Conservation (phyloP, 2,888 invertebrate species). For the Pseudoips prasinana region DNA sequence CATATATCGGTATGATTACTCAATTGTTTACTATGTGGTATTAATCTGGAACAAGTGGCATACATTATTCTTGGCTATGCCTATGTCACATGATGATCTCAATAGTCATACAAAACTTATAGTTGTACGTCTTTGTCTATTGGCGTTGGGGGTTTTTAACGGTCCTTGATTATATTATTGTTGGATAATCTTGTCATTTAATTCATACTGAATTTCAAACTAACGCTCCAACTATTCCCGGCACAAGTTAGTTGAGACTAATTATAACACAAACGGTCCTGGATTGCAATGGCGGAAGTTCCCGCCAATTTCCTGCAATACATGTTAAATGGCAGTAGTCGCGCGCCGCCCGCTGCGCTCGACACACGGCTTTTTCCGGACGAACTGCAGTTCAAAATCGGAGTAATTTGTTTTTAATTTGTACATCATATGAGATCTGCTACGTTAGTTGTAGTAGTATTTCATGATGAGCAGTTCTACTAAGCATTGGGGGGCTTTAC, state of each 20-base stretch:
- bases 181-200: constrained; percentile 2
- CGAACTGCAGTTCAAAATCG: constrained; percentile 20
- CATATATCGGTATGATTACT: no score
- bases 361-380: constrained; percentile 34
- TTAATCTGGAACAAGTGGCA: no score
- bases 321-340: constrained; percentile 58
- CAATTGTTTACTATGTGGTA: no score
- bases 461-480: no score
- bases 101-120: no score
- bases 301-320: constrained; percentile 63
- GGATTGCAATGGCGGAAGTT: constrained; percentile 39
- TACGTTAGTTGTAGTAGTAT: no score
- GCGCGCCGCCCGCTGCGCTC: constrained; percentile 27
- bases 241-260: constrained; percentile 43
- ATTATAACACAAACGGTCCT: constrained; percentile 45
- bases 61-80: no score
- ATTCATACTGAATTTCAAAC: constrained; percentile 10
- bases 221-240: constrained; percentile 13
- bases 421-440: neutral
- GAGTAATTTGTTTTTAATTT: constrained; percentile 19
- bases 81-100: no score
- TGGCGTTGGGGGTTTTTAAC: no score
- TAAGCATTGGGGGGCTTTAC: no score
- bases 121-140: no score
- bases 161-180: no score